A percentile compares a stretch with the other conserved stretches of the same genome.
phyloP scores from a whole-genome alignment of 30 jellyfish, hydroid and myxozoan species.

The Mastigias papua region DNA sequence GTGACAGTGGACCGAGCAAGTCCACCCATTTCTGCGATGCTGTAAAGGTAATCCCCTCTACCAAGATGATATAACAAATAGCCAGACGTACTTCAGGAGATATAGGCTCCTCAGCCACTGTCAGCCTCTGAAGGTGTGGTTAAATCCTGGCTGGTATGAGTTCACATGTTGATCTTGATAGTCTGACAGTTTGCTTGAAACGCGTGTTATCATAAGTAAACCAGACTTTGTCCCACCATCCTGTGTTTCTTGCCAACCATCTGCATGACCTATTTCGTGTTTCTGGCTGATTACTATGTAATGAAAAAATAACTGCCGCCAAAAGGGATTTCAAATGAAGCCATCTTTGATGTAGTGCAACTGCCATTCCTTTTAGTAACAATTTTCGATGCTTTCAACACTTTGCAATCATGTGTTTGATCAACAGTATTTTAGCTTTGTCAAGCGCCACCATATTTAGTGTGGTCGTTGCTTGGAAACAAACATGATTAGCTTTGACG shows the following conservation, averaged over 20 bases:
- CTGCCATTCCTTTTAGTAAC: not conserved
- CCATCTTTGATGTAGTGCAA: not conserved
- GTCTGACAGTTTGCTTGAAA: not conserved
- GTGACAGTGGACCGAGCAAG: conserved; percentile 16
- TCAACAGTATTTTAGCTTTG: not conserved
- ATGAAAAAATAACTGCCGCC: not conserved
- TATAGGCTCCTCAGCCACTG: not conserved
- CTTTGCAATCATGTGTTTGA: not conserved
- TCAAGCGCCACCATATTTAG: not conserved
- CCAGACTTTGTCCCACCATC: not conserved
- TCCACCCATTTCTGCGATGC: conserved; percentile 31
- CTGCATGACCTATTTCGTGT: not conserved
- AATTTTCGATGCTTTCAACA: not conserved
- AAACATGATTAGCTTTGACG: not conserved
- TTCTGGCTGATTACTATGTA: not conserved
- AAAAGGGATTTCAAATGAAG: not conserved
- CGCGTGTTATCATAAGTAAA: not conserved
- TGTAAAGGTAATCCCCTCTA: conserved; percentile 22
- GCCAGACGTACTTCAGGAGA: conserved; percentile 13
- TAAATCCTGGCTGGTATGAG: not conserved
- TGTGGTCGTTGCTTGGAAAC: no score
- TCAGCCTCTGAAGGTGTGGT: not conserved
- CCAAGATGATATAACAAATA: conserved; percentile 21
- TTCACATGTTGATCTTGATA: not conserved
- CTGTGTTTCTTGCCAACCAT: not conserved